Evolutionary conservation across 2,888 invertebrate genomes (phyloP).

Genomic region (Chelonus formosanus): DNA sequence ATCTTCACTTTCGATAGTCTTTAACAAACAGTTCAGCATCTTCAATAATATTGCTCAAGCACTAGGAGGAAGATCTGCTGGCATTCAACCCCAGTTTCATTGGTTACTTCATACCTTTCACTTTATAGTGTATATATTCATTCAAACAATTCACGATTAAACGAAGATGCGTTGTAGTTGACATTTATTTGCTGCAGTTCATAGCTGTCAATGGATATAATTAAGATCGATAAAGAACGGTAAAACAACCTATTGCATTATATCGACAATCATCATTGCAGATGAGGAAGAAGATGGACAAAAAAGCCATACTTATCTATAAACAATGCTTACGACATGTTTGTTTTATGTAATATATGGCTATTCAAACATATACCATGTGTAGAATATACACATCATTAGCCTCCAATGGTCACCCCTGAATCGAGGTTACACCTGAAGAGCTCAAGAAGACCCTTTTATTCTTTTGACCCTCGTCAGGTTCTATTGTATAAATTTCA

Average conservation of each 20-base stretch:
- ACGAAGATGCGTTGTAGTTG: conserved; percentile 7
- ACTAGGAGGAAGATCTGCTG: neutral
- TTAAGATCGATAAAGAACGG: conserved; percentile 7
- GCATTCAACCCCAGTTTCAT: conserved; percentile 12
- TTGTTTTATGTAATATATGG: neutral
- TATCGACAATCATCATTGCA: neutral
- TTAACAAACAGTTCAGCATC: conserved; percentile 20
- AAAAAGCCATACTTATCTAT: neutral
- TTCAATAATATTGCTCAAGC: conserved; percentile 40
- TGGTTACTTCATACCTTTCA: conserved; percentile 4
- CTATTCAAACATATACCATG: neutral
- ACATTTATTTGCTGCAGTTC: conserved; percentile 7
- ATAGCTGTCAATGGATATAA: neutral
- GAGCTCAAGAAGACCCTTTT: conserved; percentile 2
- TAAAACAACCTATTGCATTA: conserved; percentile 6
- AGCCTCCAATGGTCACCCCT: conserved; percentile 2
- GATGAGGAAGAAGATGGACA: neutral
- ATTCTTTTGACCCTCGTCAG: neutral
- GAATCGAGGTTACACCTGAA: conserved; percentile 8
- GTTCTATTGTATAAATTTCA: conserved; percentile 4
- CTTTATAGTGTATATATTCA: conserved; percentile 1
- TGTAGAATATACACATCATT: neutral
- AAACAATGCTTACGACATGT: neutral
- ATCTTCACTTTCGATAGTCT: conserved; percentile 15
- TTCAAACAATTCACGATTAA: neutral